Evolutionary conservation across 2,113 vertebrate species (phyloP).

Genomic region (Apteryx owenii): DNA sequence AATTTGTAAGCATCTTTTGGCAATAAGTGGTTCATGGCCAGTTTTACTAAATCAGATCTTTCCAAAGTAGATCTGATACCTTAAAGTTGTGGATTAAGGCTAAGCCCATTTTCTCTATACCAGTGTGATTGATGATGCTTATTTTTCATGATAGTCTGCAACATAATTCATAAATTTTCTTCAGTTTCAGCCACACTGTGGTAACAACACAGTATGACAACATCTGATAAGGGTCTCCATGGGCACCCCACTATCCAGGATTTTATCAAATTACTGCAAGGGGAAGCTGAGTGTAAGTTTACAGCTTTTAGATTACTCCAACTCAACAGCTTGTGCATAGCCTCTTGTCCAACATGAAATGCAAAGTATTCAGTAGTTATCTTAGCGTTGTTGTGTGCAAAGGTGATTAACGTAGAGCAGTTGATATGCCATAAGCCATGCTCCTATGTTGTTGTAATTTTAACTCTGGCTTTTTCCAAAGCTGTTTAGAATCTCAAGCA

Average conservation of each 20-base stretch:
- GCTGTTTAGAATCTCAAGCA: neutral
- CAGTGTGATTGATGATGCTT: neutral
- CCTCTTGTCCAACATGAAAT: neutral
- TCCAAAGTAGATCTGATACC: neutral
- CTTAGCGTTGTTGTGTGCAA: neutral
- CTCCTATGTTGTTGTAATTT: neutral
- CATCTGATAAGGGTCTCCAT: neutral
- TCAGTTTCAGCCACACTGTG: neutral
- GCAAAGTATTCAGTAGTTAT: neutral
- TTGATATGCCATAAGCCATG: neutral
- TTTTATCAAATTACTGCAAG: neutral
- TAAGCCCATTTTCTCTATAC: neutral
- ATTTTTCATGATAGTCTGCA: neutral
- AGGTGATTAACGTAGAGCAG: neutral
- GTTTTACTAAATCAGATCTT: neutral
- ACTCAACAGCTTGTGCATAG: neutral
- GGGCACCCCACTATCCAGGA: neutral
- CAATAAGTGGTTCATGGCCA: neutral
- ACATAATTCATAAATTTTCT: neutral
- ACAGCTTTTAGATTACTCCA: neutral
- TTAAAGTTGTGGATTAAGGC: neutral
- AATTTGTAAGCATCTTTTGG: neutral
- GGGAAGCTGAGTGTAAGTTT: neutral
- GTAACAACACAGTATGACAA: neutral
- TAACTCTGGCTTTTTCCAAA: neutral